Evolutionary conservation across 2,888 invertebrate genomes (phyloP).

Genomic region (Melieria omissa): DNA sequence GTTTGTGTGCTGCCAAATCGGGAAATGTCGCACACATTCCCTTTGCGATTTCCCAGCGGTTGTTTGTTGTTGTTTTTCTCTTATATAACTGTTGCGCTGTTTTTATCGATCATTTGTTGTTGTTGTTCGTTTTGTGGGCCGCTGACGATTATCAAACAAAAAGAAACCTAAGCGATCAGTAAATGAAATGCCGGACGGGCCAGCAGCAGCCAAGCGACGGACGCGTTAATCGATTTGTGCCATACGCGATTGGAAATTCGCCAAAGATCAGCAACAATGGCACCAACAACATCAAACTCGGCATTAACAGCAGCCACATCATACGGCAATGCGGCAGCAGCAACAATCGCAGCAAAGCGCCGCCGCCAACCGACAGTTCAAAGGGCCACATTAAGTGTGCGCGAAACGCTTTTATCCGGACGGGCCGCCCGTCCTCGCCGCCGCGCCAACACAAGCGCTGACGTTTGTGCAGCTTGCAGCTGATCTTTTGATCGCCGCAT

Average conservation of each 20-base stretch:
- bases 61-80: no score
- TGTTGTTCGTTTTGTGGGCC: no score
- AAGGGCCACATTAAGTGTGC: background rate
- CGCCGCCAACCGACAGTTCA: slow-evolving; percentile 3
- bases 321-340: background rate
- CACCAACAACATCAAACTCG: slow-evolving; percentile 8
- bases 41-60: no score
- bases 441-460: background rate
- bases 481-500: slow-evolving; percentile 41
- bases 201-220: no score
- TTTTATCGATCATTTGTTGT: no score
- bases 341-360: slow-evolving; percentile 6
- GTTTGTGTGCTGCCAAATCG: no score
- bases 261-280: slow-evolving; percentile 39
- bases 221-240: slow-evolving; percentile 20
- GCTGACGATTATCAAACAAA: no score
- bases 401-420: background rate
- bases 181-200: no score
- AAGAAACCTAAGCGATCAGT: no score
- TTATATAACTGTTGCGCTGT: no score
- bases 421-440: background rate
- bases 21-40: no score
- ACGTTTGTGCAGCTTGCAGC: slow-evolving; percentile 23
- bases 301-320: background rate
- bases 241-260: slow-evolving; percentile 5